phyloP scores from a whole-genome alignment of 2,888 invertebrate species.

The Agrotis clavis region DNA sequence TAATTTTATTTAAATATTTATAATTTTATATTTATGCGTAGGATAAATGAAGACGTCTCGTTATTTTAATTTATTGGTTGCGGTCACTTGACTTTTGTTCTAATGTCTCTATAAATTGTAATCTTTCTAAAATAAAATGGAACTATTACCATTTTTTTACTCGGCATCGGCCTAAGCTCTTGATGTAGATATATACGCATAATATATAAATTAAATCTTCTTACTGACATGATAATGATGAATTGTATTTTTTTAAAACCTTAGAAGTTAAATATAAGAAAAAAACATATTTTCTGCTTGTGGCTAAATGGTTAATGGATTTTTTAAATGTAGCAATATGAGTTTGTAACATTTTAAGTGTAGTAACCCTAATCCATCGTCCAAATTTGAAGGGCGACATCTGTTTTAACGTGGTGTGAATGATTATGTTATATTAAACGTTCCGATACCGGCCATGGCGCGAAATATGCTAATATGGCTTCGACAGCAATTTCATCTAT shows the following conservation, averaged over 20 bases:
- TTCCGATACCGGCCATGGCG: slow-evolving; percentile 66
- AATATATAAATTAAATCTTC: background rate
- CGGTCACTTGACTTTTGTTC: slow-evolving; percentile 24
- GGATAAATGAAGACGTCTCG: slow-evolving; percentile 7
- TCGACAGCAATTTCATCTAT: slow-evolving; percentile 61
- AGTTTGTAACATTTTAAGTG: background rate
- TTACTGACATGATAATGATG: no score
- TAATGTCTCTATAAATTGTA: slow-evolving; percentile 14
- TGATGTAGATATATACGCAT: background rate
- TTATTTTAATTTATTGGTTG: slow-evolving; percentile 42
- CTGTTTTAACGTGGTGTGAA: slow-evolving; percentile 57
- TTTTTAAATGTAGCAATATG: background rate
- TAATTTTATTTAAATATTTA: slow-evolving; percentile 6
- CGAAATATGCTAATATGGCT: slow-evolving; percentile 70
- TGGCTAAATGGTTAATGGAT: background rate
- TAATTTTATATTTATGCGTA: slow-evolving; percentile 18
- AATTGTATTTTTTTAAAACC: background rate
- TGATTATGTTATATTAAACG: slow-evolving; percentile 61
- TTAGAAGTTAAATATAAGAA: no score
- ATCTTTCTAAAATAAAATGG: slow-evolving; percentile 1
- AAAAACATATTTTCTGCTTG: background rate
- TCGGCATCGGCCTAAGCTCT: background rate
- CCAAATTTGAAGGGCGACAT: slow-evolving; percentile 62
- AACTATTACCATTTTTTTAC: no score
- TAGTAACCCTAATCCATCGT: slow-evolving; percentile 44